Percentiles rank a stretch among this genome's conserved stretches.
These are phyloP conservation scores for Philereme transversata DNA, from an alignment of 2,888 invertebrate species.

Conservation along the genomic window DNA sequence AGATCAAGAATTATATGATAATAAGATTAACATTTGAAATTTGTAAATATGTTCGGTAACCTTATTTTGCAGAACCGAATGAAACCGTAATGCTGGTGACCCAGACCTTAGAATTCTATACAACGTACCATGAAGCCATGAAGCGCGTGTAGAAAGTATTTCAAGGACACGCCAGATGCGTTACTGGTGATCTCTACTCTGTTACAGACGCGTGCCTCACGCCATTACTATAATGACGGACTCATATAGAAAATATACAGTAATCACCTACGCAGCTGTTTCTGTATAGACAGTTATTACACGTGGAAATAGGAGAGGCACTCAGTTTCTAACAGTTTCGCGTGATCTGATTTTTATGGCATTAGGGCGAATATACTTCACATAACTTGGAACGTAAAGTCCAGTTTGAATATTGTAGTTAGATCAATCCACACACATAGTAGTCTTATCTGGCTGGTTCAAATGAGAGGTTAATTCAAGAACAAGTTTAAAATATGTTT, in stretches of 20 bases:
- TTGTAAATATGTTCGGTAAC: neutral
- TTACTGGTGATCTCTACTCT: slow-evolving; percentile 31
- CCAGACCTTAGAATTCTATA: neutral
- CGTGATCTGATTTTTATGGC: slow-evolving; percentile 29
- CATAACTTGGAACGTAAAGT: too few species aligned
- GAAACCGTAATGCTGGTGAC: neutral
- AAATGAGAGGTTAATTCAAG: too few species aligned
- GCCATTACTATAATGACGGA: slow-evolving; percentile 68
- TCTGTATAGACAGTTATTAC: slow-evolving; percentile 51
- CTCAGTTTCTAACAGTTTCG: slow-evolving; percentile 29
- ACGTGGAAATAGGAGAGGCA: slow-evolving; percentile 28
- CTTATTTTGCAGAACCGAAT: neutral
- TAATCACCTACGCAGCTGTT: slow-evolving; percentile 62
- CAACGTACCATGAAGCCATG: neutral
- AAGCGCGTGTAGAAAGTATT: slow-evolving; percentile 1
- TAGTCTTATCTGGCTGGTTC: too few species aligned
- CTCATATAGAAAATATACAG: slow-evolving; percentile 69
- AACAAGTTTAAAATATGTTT: too few species aligned
- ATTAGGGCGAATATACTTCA: neutral
- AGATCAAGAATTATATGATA: too few species aligned
- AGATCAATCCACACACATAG: too few species aligned
- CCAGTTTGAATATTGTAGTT: too few species aligned
- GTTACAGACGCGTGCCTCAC: slow-evolving; percentile 56
- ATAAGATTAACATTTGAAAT: too few species aligned
- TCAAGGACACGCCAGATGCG: slow-evolving; percentile 16